A percentile compares a stretch with the other conserved stretches of the same genome.
Evolutionary conservation across 2,113 vertebrate species (phyloP).

Genomic region (Neogale vison): DNA sequence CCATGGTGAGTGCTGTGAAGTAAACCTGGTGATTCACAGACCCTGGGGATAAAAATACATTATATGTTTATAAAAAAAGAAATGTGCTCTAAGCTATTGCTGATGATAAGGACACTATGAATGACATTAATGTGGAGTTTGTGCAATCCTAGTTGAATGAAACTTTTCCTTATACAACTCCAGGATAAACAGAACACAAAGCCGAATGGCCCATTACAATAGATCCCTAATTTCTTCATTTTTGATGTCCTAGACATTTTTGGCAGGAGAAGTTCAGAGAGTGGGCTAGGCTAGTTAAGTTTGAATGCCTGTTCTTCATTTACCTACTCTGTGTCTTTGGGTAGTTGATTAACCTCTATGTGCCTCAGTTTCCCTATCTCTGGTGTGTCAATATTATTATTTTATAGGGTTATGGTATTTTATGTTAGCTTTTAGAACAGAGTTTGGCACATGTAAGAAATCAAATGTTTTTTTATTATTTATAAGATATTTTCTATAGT

Average conservation of each 20-base stretch:
- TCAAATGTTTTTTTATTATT: not conserved
- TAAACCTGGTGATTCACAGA: too few species aligned
- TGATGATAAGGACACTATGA: not conserved
- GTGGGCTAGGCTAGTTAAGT: not conserved
- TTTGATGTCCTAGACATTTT: not conserved
- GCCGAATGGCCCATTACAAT: not conserved
- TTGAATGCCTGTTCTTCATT: not conserved
- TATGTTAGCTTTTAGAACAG: not conserved
- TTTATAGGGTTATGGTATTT: not conserved
- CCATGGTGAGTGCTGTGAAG: too few species aligned
- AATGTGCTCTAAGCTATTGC: not conserved
- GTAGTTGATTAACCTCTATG: not conserved
- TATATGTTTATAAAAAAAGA: not conserved
- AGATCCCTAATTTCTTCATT: not conserved
- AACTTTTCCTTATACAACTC: not conserved
- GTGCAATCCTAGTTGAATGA: not conserved
- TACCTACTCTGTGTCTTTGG: not conserved
- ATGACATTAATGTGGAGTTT: not conserved
- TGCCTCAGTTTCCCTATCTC: not conserved
- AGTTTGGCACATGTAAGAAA: not conserved
- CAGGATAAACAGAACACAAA: not conserved
- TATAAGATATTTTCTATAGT: not conserved
- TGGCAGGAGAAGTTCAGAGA: not conserved
- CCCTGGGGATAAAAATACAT: too few species aligned
- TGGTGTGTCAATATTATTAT: not conserved